Evolutionary conservation across 2,888 invertebrate species (phyloP).

Genomic region (Watsonalla binaria): DNA sequence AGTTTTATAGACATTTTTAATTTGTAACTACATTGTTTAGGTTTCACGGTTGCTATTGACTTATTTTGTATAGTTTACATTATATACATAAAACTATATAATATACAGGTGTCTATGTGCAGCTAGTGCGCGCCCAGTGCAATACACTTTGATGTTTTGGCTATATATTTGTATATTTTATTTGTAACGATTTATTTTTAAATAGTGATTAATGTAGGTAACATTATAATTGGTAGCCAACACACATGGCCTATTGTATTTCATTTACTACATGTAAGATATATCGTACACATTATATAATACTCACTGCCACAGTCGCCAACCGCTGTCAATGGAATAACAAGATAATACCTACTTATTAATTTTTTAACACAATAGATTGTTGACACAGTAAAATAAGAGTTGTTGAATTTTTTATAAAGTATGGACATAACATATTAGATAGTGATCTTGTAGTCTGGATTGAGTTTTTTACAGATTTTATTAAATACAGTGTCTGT

Average conservation of each 20-base stretch:
- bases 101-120: constrained; percentile 41
- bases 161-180: constrained; percentile 55
- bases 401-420: constrained; percentile 78
- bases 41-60: constrained; percentile 17
- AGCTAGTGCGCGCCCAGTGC: constrained; percentile 65
- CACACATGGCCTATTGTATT: constrained; percentile 65
- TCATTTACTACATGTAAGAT: constrained; percentile 32
- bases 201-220: constrained; percentile 42
- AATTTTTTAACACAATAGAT: constrained; percentile 71
- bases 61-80: constrained; percentile 43
- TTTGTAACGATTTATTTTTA: constrained; percentile 38
- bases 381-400: constrained; percentile 75
- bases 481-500: constrained; percentile 63
- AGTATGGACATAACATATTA: constrained; percentile 72
- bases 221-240: constrained; percentile 76
- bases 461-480: constrained; percentile 75
- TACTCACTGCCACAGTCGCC: constrained; percentile 72
- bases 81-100: constrained; percentile 23
- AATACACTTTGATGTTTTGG: constrained; percentile 64
- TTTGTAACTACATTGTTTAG: constrained; percentile 21
- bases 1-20: constrained; percentile 28
- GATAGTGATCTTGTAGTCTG: constrained; percentile 76
- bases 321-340: constrained; percentile 64
- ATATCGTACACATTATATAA: constrained; percentile 36
- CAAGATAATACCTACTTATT: constrained; percentile 31